Conservation (phyloP, 2,797 vertebrate species). For the Carapus acus region DNA sequence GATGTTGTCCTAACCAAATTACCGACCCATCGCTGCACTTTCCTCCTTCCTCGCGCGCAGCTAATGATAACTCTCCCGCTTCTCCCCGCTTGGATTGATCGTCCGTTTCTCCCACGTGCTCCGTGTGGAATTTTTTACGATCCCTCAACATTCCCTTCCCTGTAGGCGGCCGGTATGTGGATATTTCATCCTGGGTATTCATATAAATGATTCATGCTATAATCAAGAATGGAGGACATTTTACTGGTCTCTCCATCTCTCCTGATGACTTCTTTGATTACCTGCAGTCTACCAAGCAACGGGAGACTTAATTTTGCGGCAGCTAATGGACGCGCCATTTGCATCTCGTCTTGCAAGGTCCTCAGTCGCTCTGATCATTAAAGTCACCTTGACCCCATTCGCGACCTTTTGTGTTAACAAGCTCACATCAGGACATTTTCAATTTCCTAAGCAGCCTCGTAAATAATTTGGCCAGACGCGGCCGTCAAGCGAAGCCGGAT, state of each 20-base stretch:
- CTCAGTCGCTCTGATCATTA: conserved; percentile 41
- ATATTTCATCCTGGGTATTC: conserved; percentile 15
- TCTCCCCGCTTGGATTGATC: conserved; percentile 31
- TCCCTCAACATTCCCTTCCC: no score
- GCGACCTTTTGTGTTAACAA: conserved; percentile 50
- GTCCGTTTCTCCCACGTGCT: conserved; percentile 35
- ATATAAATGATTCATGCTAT: conserved; percentile 36
- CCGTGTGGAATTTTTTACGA: conserved; percentile 1
- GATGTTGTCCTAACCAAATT: conserved; percentile 50
- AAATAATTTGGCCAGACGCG: conserved; percentile 26
- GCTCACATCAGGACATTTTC: conserved; percentile 51
- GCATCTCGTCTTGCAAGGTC: conserved; percentile 43
- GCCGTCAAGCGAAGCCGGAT: conserved; percentile 21
- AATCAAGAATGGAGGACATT: conserved; percentile 18
- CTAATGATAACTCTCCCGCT: conserved; percentile 55
- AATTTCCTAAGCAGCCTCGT: conserved; percentile 47
- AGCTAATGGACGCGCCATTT: conserved; percentile 49
- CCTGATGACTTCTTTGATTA: conserved; percentile 47
- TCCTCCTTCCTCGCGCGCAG: conserved; percentile 34
- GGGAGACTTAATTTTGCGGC: conserved; percentile 17
- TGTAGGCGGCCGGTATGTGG: conserved; percentile 2
- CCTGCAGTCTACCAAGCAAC: conserved; percentile 16
- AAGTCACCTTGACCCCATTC: conserved; percentile 33
- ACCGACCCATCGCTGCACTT: conserved; percentile 53
- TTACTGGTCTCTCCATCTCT: conserved; percentile 28